These are phyloP conservation scores for Calidris pugnax DNA, from an alignment of 2,113 vertebrate species.

Conservation along the genomic window DNA sequence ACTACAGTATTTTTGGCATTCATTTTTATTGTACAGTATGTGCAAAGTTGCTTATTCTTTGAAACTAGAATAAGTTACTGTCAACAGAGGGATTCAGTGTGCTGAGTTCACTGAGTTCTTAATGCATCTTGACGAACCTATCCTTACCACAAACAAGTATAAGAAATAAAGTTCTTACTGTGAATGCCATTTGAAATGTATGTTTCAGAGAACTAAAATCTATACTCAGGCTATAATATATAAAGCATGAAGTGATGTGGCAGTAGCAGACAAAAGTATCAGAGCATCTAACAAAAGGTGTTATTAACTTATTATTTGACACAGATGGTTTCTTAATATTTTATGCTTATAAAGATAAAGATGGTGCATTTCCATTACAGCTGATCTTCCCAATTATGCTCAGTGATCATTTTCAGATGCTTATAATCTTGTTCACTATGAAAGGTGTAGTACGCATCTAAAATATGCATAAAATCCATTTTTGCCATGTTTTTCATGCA, in stretches of 20 bases:
- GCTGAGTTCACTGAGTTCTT: background rate
- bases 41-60: background rate
- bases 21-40: background rate
- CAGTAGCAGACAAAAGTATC: background rate
- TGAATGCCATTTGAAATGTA: background rate
- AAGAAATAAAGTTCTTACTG: background rate
- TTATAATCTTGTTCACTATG: background rate
- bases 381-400: background rate
- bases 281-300: background rate
- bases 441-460: background rate
- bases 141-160: background rate
- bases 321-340: background rate
- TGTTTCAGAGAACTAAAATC: background rate
- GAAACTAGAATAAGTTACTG: background rate
- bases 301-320: background rate
- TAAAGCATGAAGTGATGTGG: background rate
- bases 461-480: constrained; percentile 40
- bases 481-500: background rate
- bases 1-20: background rate
- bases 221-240: background rate
- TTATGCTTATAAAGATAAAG: background rate
- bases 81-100: background rate
- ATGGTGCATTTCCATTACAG: background rate
- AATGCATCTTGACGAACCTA: background rate
- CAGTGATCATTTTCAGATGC: background rate